Evolutionary conservation across 2,888 invertebrate species (phyloP).

Genomic region (Melangyna quadrimaculata): DNA sequence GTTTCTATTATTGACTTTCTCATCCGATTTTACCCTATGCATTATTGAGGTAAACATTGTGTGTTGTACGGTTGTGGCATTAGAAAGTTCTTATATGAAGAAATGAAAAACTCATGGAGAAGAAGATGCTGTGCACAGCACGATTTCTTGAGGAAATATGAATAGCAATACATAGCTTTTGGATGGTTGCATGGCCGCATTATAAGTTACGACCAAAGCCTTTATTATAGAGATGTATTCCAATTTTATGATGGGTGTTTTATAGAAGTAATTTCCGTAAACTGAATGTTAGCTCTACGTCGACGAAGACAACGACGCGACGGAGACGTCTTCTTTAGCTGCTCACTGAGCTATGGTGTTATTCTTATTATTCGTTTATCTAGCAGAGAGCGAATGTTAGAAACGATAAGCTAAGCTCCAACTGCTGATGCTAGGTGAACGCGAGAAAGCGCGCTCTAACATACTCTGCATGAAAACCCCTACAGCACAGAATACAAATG

Average conservation of each 20-base stretch:
- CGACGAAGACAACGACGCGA: no score
- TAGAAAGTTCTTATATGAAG: slow-evolving; percentile 24
- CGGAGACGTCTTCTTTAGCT: not conserved
- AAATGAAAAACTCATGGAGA: slow-evolving; percentile 17
- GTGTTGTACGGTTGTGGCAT: slow-evolving; percentile 27
- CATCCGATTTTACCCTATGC: not conserved
- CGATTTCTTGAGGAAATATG: slow-evolving; percentile 31
- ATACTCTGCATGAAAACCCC: slow-evolving; percentile 7
- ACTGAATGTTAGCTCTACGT: slow-evolving; percentile 64
- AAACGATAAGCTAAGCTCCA: slow-evolving; percentile 45
- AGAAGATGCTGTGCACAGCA: slow-evolving; percentile 65
- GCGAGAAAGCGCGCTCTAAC: not conserved
- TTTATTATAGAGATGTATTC: slow-evolving; percentile 60
- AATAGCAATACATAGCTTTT: slow-evolving; percentile 3
- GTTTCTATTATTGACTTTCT: not conserved
- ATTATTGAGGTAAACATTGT: not conserved
- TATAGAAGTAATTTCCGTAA: slow-evolving; percentile 78
- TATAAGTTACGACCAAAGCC: slow-evolving; percentile 24
- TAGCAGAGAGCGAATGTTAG: slow-evolving; percentile 33
- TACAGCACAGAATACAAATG: slow-evolving; percentile 54
- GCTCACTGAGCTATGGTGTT: slow-evolving; percentile 46
- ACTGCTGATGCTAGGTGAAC: no score
- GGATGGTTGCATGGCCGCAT: slow-evolving; percentile 21
- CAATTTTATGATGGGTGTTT: slow-evolving; percentile 77
- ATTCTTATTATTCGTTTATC: slow-evolving; percentile 59